Evolutionary conservation across 2,797 vertebrate species (phyloP).

Genomic region (Thripadectes ignobilis): DNA sequence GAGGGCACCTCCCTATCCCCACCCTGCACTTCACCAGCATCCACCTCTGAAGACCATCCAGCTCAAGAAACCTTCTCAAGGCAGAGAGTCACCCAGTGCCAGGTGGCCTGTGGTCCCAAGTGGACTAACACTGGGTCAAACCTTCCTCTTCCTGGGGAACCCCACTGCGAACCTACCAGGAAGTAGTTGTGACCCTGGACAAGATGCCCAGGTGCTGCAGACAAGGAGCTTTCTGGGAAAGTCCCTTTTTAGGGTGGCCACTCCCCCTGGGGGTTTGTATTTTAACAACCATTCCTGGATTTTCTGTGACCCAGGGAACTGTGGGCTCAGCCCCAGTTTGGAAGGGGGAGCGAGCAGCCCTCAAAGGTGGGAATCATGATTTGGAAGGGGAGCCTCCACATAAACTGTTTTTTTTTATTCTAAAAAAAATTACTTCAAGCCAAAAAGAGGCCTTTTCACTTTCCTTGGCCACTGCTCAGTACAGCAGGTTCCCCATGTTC

Average conservation of each 20-base stretch:
- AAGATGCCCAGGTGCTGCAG: neutral
- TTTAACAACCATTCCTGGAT: neutral
- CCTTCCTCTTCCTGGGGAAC: neutral
- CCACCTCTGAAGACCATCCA: neutral
- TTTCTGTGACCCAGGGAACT: rapidly evolving
- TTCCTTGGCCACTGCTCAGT: neutral
- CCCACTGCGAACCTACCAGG: neutral
- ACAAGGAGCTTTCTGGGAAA: neutral
- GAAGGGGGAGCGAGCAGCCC: rapidly evolving
- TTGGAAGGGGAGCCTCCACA: rapidly evolving
- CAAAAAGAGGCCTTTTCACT: neutral
- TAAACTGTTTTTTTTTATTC: neutral
- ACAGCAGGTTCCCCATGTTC: rapidly evolving
- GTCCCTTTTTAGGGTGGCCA: neutral
- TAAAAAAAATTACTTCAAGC: neutral
- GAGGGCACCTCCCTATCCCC: rapidly evolving
- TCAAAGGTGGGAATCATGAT: neutral
- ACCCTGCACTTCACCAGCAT: neutral
- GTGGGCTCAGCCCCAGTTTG: neutral
- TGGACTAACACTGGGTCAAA: rapidly evolving
- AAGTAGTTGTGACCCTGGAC: neutral
- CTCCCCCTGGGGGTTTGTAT: neutral
- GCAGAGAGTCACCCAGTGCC: neutral
- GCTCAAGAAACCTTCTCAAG: neutral
- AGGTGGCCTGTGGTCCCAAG: rapidly evolving